These are phyloP conservation scores for Solenopsis fugax DNA, from an alignment of 1,140 invertebrate species.

Conservation along the genomic window DNA sequence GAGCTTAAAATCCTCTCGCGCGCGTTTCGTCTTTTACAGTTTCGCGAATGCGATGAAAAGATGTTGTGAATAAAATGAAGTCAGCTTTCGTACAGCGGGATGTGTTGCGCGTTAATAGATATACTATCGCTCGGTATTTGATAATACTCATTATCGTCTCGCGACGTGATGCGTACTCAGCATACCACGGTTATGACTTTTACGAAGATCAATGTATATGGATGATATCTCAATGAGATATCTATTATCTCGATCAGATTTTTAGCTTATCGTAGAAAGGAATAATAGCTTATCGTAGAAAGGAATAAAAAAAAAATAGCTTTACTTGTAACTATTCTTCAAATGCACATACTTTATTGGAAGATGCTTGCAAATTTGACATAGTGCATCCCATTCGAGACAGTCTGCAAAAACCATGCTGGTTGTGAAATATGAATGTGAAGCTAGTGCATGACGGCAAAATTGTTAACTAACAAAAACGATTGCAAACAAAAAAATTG, in stretches of 20 bases:
- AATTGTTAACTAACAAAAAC: constrained; percentile 25
- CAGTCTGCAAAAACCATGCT: constrained; percentile 4
- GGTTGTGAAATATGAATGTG: constrained; percentile 4
- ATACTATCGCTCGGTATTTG: constrained; percentile 48
- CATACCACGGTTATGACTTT: constrained; percentile 52
- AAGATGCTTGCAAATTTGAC: constrained; percentile 3
- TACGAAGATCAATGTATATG: constrained; percentile 7
- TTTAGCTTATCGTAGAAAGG: neutral
- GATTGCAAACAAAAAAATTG: neutral
- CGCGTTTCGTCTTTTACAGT: constrained; percentile 48
- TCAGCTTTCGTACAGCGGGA: constrained; percentile 19
- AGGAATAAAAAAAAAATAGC: neutral
- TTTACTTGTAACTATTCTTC: neutral
- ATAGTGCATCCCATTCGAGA: neutral
- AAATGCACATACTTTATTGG: neutral
- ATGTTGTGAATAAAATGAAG: constrained; percentile 69
- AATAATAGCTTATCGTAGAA: neutral
- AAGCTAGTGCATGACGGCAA: neutral
- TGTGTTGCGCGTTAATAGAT: constrained; percentile 49
- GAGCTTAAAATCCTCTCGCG: constrained; percentile 13
- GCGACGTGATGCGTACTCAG: constrained; percentile 29
- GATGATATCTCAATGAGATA: constrained; percentile 31
- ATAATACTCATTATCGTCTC: constrained; percentile 55
- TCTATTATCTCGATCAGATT: constrained; percentile 44
- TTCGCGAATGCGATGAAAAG: constrained; percentile 57